phyloP scores from a whole-genome alignment of 2,888 invertebrate species.

The Galerucella nymphaeae region DNA sequence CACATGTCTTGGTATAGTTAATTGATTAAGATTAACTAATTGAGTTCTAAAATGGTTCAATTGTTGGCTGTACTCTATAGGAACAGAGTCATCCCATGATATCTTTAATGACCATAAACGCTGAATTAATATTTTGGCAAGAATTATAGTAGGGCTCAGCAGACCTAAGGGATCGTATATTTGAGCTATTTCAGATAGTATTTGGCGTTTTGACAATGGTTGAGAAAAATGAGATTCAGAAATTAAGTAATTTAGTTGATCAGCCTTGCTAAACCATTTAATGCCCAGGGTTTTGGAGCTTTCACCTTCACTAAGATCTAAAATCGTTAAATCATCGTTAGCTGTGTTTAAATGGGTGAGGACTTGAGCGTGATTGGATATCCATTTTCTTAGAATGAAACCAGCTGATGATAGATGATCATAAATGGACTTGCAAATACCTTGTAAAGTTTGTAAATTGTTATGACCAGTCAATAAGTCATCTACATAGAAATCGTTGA shows the following conservation, averaged over 20 bases:
- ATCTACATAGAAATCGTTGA: conserved; percentile 27
- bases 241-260: conserved; percentile 9
- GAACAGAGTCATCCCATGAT: too few species aligned
- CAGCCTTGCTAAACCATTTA: not conserved
- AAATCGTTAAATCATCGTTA: not conserved
- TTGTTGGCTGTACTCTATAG: not conserved
- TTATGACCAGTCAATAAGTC: conserved; percentile 28
- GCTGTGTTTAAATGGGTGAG: not conserved
- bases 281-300: conserved; percentile 26
- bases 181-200: conserved; percentile 23
- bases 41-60: conserved; percentile 3
- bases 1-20: conserved; percentile 20
- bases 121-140: too few species aligned
- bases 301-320: conserved; percentile 20
- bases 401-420: conserved; percentile 17
- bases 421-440: conserved; percentile 8
- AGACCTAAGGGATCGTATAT: conserved; percentile 31
- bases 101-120: too few species aligned
- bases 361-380: conserved; percentile 14
- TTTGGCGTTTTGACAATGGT: not conserved
- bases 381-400: conserved; percentile 32
- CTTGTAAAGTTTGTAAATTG: conserved; percentile 11
- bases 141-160: conserved; percentile 18
- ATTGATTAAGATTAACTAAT: conserved; percentile 20
- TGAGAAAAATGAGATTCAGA: not conserved